A percentile compares a stretch with the other conserved stretches of the same genome.
Conservation (phyloP, 2,888 invertebrate species). For the Gonocerus acuteangulatus region DNA sequence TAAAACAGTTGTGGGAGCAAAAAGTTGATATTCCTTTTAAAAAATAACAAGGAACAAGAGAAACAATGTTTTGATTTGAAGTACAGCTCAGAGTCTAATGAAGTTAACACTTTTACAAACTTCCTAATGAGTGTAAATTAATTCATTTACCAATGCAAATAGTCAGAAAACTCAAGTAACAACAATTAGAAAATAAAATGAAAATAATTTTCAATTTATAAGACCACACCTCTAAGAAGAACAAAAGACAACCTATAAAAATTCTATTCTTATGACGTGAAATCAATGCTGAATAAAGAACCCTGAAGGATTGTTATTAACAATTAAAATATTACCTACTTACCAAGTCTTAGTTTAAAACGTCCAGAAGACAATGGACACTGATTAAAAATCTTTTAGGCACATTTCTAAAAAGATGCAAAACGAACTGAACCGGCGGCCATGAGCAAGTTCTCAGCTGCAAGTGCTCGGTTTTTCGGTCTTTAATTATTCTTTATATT, state of each 20-base stretch:
- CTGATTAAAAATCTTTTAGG: slow-evolving; percentile 2
- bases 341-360: slow-evolving; percentile 10
- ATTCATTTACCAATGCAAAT: not conserved
- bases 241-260: slow-evolving; percentile 25
- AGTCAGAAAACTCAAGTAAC: not conserved
- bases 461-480: not conserved
- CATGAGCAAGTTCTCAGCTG: slow-evolving; percentile 30
- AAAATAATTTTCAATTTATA: not conserved
- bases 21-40: not conserved
- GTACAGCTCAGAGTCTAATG: not conserved
- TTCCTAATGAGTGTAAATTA: not conserved
- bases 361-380: not conserved
- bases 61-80: not conserved
- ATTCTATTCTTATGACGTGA: not conserved
- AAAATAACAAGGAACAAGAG: not conserved
- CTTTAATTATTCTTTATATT: too few species aligned
- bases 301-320: not conserved
- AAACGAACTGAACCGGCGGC: slow-evolving; percentile 32
- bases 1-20: too few species aligned
- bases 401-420: slow-evolving; percentile 28
- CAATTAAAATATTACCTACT: not conserved
- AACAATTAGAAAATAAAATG: not conserved
- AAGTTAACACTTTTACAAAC: not conserved
- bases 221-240: slow-evolving; percentile 23
- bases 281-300: not conserved